Evolutionary conservation across 2,888 invertebrate genomes (phyloP), one percentile per base, ranked within the genome.

Genomic region (Spatulosminthurus flaviceps): DNA sequence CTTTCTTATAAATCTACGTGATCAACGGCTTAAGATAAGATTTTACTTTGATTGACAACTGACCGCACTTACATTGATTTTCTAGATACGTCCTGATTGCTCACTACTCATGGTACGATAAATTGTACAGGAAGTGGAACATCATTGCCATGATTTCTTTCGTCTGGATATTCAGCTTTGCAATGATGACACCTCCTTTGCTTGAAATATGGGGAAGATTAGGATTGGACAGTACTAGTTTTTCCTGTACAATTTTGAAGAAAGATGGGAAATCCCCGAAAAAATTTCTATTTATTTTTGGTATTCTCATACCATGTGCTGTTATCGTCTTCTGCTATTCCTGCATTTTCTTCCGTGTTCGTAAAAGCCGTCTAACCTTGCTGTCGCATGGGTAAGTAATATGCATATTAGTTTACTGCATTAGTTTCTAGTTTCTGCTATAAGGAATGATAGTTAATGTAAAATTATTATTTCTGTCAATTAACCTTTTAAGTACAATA

Each of bases 221-320:
- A 82, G 96, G 95, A 0, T 89, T 95, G 51, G 93, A 95, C 34
- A 29, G n/a, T 61, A 90, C 91, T 24, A 94, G 95, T 0, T 96
- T 95, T 87, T 95, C 95, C 0, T 96, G 96, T 88, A 96, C 96
- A 26, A 95, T 96, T 84, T 89, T 95, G 72, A 90, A 91, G 82
- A 93, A 94, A 86, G 90, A 93, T 86, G 93, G 93, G 61, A 90
- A 88, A 82, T 95, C 95, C 0, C 95, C 95, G 1, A 95, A 95
- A 89, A 95, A 94, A 87, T 91, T 92, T 78, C 89, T 95, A 0
- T 95, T 95, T 89, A 89, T 93, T 21, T 90, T 95, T 84, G 95
- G 94, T 0, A 95, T 96, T 87, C 90, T 93, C 9, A 88, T 96
- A 28, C 96, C 96, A 0, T 95, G 95, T 86, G 87, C 93, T 28